Evolutionary conservation across 2,113 vertebrate genomes (phyloP).

Genomic region (Promerops cafer): DNA sequence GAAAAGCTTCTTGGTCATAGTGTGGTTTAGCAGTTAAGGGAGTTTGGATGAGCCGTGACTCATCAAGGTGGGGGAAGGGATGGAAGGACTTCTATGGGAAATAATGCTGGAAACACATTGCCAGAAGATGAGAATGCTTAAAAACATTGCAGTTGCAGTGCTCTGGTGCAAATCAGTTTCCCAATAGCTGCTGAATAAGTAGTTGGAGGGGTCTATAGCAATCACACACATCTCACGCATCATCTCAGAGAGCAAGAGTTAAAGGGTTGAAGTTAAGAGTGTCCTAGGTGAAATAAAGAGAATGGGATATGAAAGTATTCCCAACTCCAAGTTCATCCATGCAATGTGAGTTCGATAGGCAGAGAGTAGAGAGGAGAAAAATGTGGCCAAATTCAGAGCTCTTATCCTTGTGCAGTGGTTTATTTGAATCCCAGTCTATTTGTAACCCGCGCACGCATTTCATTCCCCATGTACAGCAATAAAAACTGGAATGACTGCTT

Average conservation of each 20-base stretch:
- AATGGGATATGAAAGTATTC: not conserved
- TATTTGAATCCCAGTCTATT: not conserved
- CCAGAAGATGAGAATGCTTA: not conserved
- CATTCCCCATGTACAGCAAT: not conserved
- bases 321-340: not conserved
- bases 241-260: not conserved
- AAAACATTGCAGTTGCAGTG: not conserved
- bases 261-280: not conserved
- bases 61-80: not conserved
- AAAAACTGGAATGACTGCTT: not conserved
- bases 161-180: not conserved
- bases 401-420: not conserved
- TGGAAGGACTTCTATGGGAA: not conserved
- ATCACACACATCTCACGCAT: fast-evolving
- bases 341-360: not conserved
- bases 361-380: not conserved
- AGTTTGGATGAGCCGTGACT: not conserved
- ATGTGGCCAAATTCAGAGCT: not conserved
- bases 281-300: not conserved
- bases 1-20: not conserved
- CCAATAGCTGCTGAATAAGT: not conserved
- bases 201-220: not conserved
- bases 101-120: not conserved
- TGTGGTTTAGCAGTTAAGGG: not conserved
- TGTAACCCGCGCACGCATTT: not conserved